Evolutionary conservation across 2,888 invertebrate species (phyloP), one percentile per base, ranked within the genome.

Genomic region (Eumerus sabulonum): DNA sequence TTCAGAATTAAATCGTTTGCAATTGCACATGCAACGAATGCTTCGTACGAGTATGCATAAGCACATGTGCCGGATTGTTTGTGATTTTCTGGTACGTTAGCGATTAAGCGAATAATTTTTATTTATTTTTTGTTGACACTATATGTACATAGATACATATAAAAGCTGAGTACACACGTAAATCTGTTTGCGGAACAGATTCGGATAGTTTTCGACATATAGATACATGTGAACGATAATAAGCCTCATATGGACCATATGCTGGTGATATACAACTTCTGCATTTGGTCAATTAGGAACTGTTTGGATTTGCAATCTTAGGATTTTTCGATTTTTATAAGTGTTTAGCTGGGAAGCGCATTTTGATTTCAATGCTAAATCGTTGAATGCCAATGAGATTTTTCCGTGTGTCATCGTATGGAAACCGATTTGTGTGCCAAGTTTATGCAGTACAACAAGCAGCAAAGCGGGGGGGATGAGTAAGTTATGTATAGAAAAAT

Each of bases 391-490:
- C 77, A 79, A 79, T 73, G 68, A 59, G 63, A 74, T 79, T 74
- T 79, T 74, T 79, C 68, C 59, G 63, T 68, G 47, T 27, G 27
- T 14, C 50, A 35, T 57, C 19, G 48, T 53, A 59, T 79, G 57
- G 68, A 79, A 74, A 73, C 68, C 62, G 67, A 74, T 63, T 73
- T 74, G 36, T 42, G 68, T 79, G 77, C 74, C 77, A 79, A 79
- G 77, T 77, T 77, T 67, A 76, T n/a, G 14, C 40, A n/a, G 12
- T 2, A 11, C 27, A 27, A 11, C 40, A n/a, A n/a, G 40, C 27
- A 27, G 40, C 40, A n/a, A 13, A 53, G 9, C 18, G 54, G 9
- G 42, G 9, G 17, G n/a, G 17, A 18, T n/a, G 54, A 18, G 54
- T 14, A 54, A 35, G 13, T 36, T 45, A 7, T 44, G 27, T n/a